Evolutionary conservation across 2,888 invertebrate genomes (phyloP).

Genomic region (Pseudoips prasinana): DNA sequence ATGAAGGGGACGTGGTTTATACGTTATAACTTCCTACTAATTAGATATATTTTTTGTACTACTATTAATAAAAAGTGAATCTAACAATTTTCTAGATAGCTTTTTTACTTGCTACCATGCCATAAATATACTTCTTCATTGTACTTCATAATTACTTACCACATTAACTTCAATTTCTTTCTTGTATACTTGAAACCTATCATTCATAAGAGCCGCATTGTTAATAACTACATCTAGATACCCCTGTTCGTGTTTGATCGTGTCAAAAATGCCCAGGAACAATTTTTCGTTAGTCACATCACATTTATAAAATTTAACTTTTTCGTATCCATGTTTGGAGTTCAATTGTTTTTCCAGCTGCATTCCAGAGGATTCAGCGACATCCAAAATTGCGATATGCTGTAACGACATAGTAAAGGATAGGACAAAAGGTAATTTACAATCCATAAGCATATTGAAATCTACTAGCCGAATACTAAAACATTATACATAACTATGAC

Average conservation of each 20-base stretch:
- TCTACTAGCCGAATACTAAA: too few relatives aligned
- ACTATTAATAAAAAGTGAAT: too few relatives aligned
- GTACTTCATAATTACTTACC: too few relatives aligned
- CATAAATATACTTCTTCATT: too few relatives aligned
- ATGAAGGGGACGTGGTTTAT: too few relatives aligned
- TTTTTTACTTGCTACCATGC: too few relatives aligned
- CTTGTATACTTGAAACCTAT: conserved; percentile 23
- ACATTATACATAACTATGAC: too few relatives aligned
- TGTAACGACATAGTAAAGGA: conserved; percentile 15
- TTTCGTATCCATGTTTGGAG: conserved; percentile 37
- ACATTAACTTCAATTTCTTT: conserved; percentile 37
- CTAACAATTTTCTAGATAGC: too few relatives aligned
- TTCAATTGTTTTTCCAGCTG: conserved; percentile 42
- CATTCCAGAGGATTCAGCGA: conserved; percentile 35
- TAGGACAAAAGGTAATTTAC: too few relatives aligned
- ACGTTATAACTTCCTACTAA: too few relatives aligned
- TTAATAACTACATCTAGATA: conserved; percentile 39
- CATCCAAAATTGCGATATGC: conserved; percentile 47
- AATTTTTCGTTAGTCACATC: conserved; percentile 45
- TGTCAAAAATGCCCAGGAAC: conserved; percentile 22
- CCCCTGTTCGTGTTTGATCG: conserved; percentile 20
- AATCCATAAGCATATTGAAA: too few relatives aligned
- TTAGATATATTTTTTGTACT: too few relatives aligned
- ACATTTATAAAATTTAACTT: conserved; percentile 44
- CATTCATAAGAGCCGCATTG: conserved; percentile 41